Conservation (phyloP, 2,888 invertebrate species). For the Drosophila rellima region DNA sequence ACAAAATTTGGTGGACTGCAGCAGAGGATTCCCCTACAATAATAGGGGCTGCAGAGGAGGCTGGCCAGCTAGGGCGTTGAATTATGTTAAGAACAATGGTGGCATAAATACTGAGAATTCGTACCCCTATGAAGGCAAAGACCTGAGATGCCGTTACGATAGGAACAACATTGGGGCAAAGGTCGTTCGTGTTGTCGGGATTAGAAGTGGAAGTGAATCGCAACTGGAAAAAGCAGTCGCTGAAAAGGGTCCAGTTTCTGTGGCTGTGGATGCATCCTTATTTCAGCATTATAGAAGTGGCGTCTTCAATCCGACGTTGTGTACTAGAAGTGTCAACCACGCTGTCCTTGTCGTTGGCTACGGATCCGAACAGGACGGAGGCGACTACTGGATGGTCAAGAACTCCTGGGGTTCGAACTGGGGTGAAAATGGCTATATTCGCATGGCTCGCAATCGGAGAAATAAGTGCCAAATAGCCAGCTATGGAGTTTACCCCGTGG, state of each 20-base stretch:
- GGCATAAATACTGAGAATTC: constrained; percentile 1
- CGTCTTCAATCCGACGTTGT: neutral
- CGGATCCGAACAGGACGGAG: neutral
- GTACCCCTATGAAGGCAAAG: constrained; percentile 3
- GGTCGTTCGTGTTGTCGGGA: neutral
- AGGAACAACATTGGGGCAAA: constrained; percentile 5
- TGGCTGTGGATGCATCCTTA: constrained; percentile 6
- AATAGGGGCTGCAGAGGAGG: constrained; percentile 13
- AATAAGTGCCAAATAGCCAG: constrained; percentile 12
- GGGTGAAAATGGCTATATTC: constrained; percentile 16
- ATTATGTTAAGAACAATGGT: constrained; percentile 9
- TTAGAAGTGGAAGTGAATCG: constrained; percentile 2
- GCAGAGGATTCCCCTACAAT: constrained; percentile 1
- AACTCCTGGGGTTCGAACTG: constrained; percentile 17
- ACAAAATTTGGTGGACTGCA: constrained; percentile 32
- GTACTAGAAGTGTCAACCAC: constrained; percentile 2
- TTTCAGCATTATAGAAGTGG: constrained; percentile 6
- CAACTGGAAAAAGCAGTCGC: constrained; percentile 6
- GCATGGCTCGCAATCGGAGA: constrained; percentile 6
- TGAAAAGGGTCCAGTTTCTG: constrained; percentile 15
- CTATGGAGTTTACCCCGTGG: constrained; percentile 12
- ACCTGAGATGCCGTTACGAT: neutral
- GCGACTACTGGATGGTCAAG: constrained; percentile 18
- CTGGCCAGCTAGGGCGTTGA: constrained; percentile 4
- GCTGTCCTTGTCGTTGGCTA: constrained; percentile 20